Evolutionary conservation across 2,888 invertebrate species (phyloP).

Genomic region (Sinopyrophorus schimmeli): DNA sequence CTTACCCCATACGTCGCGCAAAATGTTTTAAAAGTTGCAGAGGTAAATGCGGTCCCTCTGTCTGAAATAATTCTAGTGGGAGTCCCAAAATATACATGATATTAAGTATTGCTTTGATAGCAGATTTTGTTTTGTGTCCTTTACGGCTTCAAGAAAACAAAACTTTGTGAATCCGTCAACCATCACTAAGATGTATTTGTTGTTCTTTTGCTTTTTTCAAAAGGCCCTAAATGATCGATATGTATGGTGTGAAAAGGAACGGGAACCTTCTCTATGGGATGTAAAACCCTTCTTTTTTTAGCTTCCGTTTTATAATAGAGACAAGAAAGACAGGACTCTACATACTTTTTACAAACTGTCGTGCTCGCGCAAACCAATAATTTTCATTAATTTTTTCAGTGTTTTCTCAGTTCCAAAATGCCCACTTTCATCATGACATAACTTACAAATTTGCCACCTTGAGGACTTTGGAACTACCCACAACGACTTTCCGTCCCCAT

Average conservation of each 20-base stretch:
- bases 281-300: too few species aligned
- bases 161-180: slow-evolving; percentile 34
- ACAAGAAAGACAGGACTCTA: slow-evolving; percentile 17
- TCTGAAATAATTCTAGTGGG: slow-evolving; percentile 39
- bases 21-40: slow-evolving; percentile 34
- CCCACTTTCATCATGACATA: slow-evolving; percentile 20
- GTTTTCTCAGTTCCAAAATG: slow-evolving; percentile 15
- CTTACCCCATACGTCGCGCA: slow-evolving; percentile 35
- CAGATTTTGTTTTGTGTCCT: slow-evolving; percentile 36
- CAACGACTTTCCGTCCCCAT: neutral
- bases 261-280: slow-evolving; percentile 4
- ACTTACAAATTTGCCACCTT: slow-evolving; percentile 28
- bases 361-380: slow-evolving; percentile 21
- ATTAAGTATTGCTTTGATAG: slow-evolving; percentile 22
- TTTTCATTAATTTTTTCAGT: slow-evolving; percentile 6
- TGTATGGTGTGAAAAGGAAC: slow-evolving; percentile 16
- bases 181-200: slow-evolving; percentile 3
- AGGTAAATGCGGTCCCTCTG: slow-evolving; percentile 38
- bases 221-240: slow-evolving; percentile 15
- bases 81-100: slow-evolving; percentile 34
- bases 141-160: slow-evolving; percentile 32
- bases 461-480: slow-evolving; percentile 33
- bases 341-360: slow-evolving; percentile 17
- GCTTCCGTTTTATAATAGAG: slow-evolving; percentile 9
- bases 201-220: slow-evolving; percentile 5